Base-by-base conservation (phyloP, 2,888 invertebrate species). In the Pachycephus smyrnensis region DNA sequence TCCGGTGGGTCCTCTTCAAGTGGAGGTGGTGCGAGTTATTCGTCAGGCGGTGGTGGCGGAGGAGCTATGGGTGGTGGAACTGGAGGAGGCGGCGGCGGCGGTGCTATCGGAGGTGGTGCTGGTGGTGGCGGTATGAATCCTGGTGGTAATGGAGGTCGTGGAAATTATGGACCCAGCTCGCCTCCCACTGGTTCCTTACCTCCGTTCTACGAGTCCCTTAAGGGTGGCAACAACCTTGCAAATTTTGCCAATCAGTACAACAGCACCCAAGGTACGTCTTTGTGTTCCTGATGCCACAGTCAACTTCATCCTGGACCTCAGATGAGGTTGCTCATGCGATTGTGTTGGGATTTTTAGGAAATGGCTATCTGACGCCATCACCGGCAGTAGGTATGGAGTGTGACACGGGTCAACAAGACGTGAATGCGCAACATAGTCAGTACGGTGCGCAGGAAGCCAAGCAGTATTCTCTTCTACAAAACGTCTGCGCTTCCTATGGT, bases 151-250 rank as follows among this genome's bases (percentile, higher is more conserved):
- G 97, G 97, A 0, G 91, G 91, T 0, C 94, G 97, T 75, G 95
- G 96, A 80, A 96, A 97, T 90, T 97, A 97, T 89, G 97, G 97
- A 3, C 97, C 97, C 11, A 97, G 96, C 85, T 97, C 97, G 86
- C 97, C 97, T 76, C 97, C 97, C 1, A 97, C 96, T 0, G 97
- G 96, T 23, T 96, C 96, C 76, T 92, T 97, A 80, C 97, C 97
- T n/a, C 97, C 97, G 1, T 97, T 97, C 88, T 97, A 97, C 90
- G 97, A 97, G 92, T 96, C 96, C 12, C 93, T 97, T 0, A 97
- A 97, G 91, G 95, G 95, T 76, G 96, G 96, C 23, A 96, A 96
- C 88, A 95, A 94, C 83, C 94, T 94, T 15, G 93, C 93, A 75
- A 94, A 93, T 84, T 94, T 94, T 40, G 93, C 93, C 79, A 94